A percentile compares a stretch with the other conserved stretches of the same genome.
These are phyloP conservation scores for Rhinogobio ventralis DNA, from an alignment of 2,797 vertebrate genomes.

Conservation along the genomic window DNA sequence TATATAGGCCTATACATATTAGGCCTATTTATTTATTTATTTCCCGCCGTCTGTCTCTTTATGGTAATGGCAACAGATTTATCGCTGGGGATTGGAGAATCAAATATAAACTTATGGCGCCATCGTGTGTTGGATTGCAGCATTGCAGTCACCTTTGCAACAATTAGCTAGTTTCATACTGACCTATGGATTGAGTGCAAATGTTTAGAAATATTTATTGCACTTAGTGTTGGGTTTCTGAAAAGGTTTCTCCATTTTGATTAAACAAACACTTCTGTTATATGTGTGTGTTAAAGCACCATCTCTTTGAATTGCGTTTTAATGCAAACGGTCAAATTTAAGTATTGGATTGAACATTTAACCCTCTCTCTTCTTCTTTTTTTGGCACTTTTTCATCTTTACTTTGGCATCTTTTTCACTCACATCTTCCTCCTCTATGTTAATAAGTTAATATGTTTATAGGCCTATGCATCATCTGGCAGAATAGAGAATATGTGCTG, in stretches of 20 bases:
- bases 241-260: neutral
- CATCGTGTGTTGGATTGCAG: conserved; percentile 59
- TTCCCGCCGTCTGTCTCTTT: neutral
- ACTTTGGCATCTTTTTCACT: neutral
- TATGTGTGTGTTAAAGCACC: neutral
- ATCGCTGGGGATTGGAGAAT: neutral
- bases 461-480: neutral
- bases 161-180: neutral
- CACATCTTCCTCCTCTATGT: neutral
- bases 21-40: neutral
- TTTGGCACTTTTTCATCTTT: neutral
- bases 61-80: neutral
- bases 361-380: neutral
- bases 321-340: neutral
- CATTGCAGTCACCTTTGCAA: neutral
- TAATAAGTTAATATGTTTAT: neutral
- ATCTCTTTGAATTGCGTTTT: neutral
- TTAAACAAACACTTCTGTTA: neutral
- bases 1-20: neutral
- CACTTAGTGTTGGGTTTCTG: neutral
- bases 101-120: conserved; percentile 39
- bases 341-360: neutral
- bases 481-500: neutral
- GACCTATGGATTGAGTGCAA: neutral
- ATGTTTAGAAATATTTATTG: neutral